Evolutionary conservation across 2,888 invertebrate species (phyloP), one percentile per base, ranked within the genome.

Genomic region (Platycheirus rosarum): DNA sequence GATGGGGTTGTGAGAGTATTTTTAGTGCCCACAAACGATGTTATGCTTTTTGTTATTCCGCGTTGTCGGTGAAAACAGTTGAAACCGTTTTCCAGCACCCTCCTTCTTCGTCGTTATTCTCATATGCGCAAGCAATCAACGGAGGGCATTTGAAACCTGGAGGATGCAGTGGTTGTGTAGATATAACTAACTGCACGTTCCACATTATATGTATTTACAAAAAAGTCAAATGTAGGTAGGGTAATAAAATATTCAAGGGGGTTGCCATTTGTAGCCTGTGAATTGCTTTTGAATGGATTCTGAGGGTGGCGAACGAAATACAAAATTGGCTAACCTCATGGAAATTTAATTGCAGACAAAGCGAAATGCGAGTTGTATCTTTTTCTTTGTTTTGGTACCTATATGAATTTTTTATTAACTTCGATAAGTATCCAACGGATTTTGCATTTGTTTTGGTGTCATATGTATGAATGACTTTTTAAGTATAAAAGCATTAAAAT

Each of bases 241-340:
- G 11, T 8, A 29, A 80, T 80, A 29, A 76, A 80, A 80, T 80
- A 80, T 80, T 75, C 35, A 76, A 26, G 14, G 60, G 48, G 48
- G 48, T 26, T 71, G 76, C 80, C 70, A 76, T 76, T 80, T 71
- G 66, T 70, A 66, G 48, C 48, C 62, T 49, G 66, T 48, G 76
- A 76, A 80, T 80, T 80, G 76, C 70, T 76, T 71, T 71, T 23
- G 55, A 76, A 80, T 70, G 60, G 46, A 42, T 78, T 46, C 42
- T 23, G 46, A 26, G 40, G 66, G 57, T 65, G 65, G 53, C 40
- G 37, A 51, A 13, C 32, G 44, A 40, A 26, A 65, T 53, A 60
- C 51, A 32, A 70, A 76, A 76, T 80, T 80, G 65, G 70, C 62
- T 71, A 76, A 70, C 76, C 80, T 80, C 80, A 80, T 80, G 62